Evolutionary conservation across 2,113 vertebrate species (phyloP), one percentile per base, ranked within the genome.

Genomic region (Ammodytes dubius): DNA sequence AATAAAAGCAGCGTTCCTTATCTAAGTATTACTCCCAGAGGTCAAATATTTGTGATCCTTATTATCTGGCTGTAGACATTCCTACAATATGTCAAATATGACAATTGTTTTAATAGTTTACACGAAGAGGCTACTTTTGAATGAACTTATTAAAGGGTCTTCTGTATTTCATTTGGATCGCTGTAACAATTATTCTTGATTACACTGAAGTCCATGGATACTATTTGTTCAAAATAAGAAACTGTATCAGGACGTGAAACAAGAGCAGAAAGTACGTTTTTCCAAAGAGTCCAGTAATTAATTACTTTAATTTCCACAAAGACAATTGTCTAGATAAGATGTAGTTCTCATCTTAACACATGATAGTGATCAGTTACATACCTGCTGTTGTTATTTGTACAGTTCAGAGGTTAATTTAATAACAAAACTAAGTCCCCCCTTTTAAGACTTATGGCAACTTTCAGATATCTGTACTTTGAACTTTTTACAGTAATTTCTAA

Each of bases 361-460:
- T n/a, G 10, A 17, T 17, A 4, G 43, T 35, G 3, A 50, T 37
- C 39, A 27, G 60, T 43, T n/a, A n/a, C 0, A 27, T n/a, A 11
- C 13, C 37, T 37, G 2, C n/a, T 43, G 12, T 40, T 52, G 3
- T 7, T 52, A 15, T 54, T 45, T 57, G 9, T 3, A 7, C 5
- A 54, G 56, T 54, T 77, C 47, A 57, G n/a, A 67, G 10, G 59
- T 85, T 66, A 53, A 71, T 46, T 35, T 67, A 68, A 50, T 75
- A 39, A 78, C n/a, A 39, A 61, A 72, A 66, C 10, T 13, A 35
- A 50, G n/a, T 3, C 15, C 46, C 40, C 43, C 13, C 10, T 61
- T 65, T 59, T 5, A 35, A 69, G 40, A 74, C 45, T 10, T 50
- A 7, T 27, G 1, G 9, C 12, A 43, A 65, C 43, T 12, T 61